Evolutionary conservation across 2,888 invertebrate species (phyloP), one percentile per base, ranked within the genome.

Genomic region (Agrilus biguttatus): DNA sequence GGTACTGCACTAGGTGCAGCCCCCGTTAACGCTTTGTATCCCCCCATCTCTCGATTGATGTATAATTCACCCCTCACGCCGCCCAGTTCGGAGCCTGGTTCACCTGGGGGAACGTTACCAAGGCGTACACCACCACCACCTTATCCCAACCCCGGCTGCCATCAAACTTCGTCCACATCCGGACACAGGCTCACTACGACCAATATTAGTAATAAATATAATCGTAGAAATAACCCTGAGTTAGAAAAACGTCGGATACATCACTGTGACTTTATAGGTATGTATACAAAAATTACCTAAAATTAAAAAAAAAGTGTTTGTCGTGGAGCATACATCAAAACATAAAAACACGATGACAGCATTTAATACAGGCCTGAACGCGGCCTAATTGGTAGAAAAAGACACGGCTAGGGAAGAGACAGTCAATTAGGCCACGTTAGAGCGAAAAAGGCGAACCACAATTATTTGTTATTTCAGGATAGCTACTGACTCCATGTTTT

Each of bases 221-320:
- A 95, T 71, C 74, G 95, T 52, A 76, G 93, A 61, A 95, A 95
- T 68, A 96, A 96, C 70, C 95, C 95, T 1, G 95, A 96, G 65
- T 69, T 96, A 55, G 95, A 96, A 67, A 95, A 95, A 67, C 73
- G 95, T 54, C 72, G 96, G 60, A 92, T 95, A 57, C 95, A 96
- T 65, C 92, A 89, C 68, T 96, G 96, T 72, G 89, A 92, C 74
- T 95, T 89, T 68, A 80, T 88, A 65, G 89, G 89, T 88, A 10
- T 17, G 4, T 17, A 3, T 17, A 17, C 4, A 44, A 36, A 33
- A 12, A 36, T 36, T n/a, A 33, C 12, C 13, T 21, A 37, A 44
- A 10, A 17, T 32, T 40, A 17, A 17, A 17, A 17, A 17, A n/a
- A n/a, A n/a, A n/a, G n/a, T n/a, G n/a, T n/a, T n/a, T n/a, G n/a